Percentiles rank a stretch among this genome's conserved stretches.
phyloP scores from a whole-genome alignment of 2,797 vertebrate species.

The Heliangelus exortis region DNA sequence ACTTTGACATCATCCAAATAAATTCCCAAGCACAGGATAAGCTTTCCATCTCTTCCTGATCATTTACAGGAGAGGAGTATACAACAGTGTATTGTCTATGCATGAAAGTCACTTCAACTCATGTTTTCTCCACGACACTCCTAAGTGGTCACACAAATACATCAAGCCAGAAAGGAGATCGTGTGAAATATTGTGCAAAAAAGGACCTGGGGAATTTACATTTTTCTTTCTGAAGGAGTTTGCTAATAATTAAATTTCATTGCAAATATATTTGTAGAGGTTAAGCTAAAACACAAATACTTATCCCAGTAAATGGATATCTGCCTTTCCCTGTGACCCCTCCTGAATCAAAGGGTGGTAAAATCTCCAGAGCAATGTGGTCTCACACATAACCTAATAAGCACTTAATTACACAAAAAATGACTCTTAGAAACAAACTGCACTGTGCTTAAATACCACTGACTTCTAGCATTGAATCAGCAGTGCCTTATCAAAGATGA shows the following conservation, averaged over 20 bases:
- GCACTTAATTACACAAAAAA: background rate
- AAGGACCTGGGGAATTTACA: background rate
- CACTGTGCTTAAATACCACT: background rate
- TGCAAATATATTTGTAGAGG: background rate
- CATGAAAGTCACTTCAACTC: background rate
- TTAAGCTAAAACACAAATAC: background rate
- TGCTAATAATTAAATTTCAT: background rate
- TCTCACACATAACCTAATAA: background rate
- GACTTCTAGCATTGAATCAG: background rate
- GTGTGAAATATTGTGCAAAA: background rate
- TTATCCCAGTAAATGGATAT: background rate
- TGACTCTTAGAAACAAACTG: background rate
- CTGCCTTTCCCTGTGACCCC: background rate
- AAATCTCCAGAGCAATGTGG: background rate
- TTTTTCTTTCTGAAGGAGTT: background rate
- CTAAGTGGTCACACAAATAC: background rate
- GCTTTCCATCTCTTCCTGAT: background rate
- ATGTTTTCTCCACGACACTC: background rate
- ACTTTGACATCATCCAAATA: fast-evolving
- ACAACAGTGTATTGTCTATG: background rate
- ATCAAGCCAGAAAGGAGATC: background rate
- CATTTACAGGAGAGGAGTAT: background rate
- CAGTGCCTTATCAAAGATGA: background rate
- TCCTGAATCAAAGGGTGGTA: background rate
- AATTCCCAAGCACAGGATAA: background rate